Percentiles rank a stretch among this genome's conserved stretches.
phyloP scores from a whole-genome alignment of 1,140 invertebrate species.

The Neoseiulus cucumeris region DNA sequence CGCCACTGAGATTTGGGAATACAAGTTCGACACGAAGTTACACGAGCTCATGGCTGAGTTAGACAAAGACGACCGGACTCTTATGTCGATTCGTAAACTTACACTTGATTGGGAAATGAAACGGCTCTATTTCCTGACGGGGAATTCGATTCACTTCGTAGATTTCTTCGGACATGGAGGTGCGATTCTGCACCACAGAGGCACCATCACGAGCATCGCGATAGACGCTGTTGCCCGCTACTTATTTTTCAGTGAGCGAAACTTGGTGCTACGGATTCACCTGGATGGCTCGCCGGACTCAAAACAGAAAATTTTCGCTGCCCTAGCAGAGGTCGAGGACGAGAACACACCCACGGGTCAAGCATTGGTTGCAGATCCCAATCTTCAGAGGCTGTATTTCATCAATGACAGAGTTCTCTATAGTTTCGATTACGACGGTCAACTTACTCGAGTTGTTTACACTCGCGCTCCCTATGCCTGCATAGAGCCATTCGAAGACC shows the following conservation, averaged over 20 bases:
- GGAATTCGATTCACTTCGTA: not conserved
- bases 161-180: not conserved
- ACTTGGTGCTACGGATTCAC: not conserved
- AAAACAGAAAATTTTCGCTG: not conserved
- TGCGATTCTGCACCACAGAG: not conserved
- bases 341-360: not conserved
- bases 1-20: not conserved
- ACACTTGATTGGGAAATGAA: not conserved
- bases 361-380: not conserved
- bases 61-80: not conserved
- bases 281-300: not conserved
- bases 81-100: not conserved
- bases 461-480: not conserved
- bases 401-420: not conserved
- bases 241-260: not conserved
- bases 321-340: not conserved
- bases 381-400: not conserved
- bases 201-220: not conserved
- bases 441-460: not conserved
- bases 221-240: not conserved
- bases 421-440: not conserved
- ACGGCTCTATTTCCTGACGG: not conserved
- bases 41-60: not conserved
- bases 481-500: slow-evolving; percentile 3
- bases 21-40: not conserved